Evolutionary conservation across 37 sponge, comb jelly and placozoan genomes (phyloP).

Genomic region (Spongilla lacustris): DNA sequence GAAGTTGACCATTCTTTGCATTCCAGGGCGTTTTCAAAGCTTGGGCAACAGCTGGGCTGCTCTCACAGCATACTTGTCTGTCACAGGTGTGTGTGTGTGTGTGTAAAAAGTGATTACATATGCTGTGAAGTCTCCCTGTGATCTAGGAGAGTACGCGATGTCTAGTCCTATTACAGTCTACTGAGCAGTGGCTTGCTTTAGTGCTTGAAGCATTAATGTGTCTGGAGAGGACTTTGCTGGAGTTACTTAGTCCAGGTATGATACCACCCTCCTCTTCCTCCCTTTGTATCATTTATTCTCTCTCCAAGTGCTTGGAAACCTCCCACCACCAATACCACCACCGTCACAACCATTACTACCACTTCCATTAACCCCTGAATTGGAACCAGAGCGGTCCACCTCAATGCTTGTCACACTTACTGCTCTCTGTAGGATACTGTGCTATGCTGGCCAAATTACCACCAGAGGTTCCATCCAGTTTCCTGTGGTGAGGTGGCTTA

Average conservation of each 20-base stretch:
- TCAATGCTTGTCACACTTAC: neutral
- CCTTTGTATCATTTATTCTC: neutral
- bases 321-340: neutral
- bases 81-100: conserved; percentile 10
- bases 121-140: neutral
- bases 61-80: neutral
- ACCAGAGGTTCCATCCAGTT: conserved; percentile 12
- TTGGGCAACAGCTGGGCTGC: conserved; percentile 20
- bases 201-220: neutral
- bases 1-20: neutral
- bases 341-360: neutral
- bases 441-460: conserved; percentile 5
- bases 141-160: conserved; percentile 21
- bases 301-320: neutral
- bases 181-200: conserved; percentile 14
- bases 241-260: neutral
- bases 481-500: conserved; percentile 22
- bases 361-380: neutral
- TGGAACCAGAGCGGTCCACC: conserved; percentile 28
- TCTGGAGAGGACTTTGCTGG: neutral
- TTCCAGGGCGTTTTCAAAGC: conserved; percentile 7
- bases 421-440: conserved; percentile 9
- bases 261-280: neutral
- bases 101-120: neutral
- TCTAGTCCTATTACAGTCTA: conserved; percentile 17